Conservation (phyloP, 2,113 vertebrate species). For the Chitala chitala region DNA sequence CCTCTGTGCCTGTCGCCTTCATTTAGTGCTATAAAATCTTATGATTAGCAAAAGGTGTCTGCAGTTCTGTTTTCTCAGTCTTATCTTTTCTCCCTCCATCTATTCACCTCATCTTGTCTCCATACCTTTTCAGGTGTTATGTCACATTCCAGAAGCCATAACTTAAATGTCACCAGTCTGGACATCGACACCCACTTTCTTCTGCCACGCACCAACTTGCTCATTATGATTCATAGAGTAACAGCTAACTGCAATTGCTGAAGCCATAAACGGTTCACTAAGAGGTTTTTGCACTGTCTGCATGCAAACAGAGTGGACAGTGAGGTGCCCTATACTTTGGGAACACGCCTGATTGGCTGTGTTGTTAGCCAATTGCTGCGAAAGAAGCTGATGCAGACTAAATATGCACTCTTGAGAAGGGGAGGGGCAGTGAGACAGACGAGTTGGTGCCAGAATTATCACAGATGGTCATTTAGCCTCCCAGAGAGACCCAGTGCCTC, state of each 20-base stretch:
- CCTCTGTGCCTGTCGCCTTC: constrained; percentile 13
- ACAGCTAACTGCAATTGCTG: too few species aligned
- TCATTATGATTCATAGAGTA: too few species aligned
- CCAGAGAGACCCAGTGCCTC: constrained; percentile 52
- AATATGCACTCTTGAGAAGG: neutral
- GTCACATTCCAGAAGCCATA: too few species aligned
- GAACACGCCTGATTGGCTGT: neutral
- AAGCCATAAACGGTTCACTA: too few species aligned
- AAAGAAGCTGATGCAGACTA: constrained; percentile 17
- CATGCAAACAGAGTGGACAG: neutral
- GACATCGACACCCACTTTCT: too few species aligned
- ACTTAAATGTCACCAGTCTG: too few species aligned
- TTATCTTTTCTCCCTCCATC: constrained; percentile 35
- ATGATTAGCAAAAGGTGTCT: neutral
- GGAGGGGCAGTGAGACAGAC: constrained; percentile 39
- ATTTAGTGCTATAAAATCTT: constrained; percentile 38
- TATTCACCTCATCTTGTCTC: constrained; percentile 30
- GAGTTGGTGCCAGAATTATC: constrained; percentile 44
- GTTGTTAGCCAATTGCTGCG: neutral
- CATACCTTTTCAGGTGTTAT: neutral
- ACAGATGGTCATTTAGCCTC: constrained; percentile 73
- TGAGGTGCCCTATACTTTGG: neutral
- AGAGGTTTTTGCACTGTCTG: neutral
- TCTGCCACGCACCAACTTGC: too few species aligned
- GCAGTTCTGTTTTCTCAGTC: constrained; percentile 38